Conservation (phyloP, 2,888 invertebrate genomes). For the Pteria penguin region DNA sequence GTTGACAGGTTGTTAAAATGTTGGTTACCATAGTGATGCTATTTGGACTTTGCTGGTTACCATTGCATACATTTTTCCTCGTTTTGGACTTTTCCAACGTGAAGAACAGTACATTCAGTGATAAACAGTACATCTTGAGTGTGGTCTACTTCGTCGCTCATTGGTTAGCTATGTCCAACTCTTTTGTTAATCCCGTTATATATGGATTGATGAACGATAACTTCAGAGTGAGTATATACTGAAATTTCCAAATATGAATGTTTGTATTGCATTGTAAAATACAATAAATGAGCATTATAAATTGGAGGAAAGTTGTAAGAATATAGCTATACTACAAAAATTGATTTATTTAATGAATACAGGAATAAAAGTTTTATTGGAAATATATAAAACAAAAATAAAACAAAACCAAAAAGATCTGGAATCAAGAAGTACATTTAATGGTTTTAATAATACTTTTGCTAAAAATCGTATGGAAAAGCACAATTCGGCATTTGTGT, state of each 20-base stretch:
- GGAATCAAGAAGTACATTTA: no score
- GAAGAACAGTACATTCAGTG: constrained; percentile 18
- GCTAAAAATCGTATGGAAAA: no score
- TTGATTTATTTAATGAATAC: neutral
- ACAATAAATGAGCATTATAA: no score
- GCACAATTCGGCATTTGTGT: no score
- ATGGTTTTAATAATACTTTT: no score
- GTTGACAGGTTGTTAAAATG: constrained; percentile 70
- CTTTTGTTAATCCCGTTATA: constrained; percentile 76
- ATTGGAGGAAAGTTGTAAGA: neutral
- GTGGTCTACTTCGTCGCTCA: constrained; percentile 58
- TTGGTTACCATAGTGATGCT: constrained; percentile 72
- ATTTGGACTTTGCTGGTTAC: constrained; percentile 73
- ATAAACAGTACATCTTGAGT: constrained; percentile 37
- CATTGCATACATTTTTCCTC: constrained; percentile 67
- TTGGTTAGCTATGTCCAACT: constrained; percentile 77
- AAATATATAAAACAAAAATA: no score
- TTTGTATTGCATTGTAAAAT: no score
- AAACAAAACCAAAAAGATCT: no score
- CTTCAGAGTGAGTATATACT: constrained; percentile 72
- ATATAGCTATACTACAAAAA: neutral
- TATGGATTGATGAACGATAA: constrained; percentile 75
- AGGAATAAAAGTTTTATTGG: no score
- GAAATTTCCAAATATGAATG: no score
- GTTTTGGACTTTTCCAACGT: constrained; percentile 59